Base-by-base conservation (phyloP, 2,113 vertebrate genomes). In the Natator depressus region DNA sequence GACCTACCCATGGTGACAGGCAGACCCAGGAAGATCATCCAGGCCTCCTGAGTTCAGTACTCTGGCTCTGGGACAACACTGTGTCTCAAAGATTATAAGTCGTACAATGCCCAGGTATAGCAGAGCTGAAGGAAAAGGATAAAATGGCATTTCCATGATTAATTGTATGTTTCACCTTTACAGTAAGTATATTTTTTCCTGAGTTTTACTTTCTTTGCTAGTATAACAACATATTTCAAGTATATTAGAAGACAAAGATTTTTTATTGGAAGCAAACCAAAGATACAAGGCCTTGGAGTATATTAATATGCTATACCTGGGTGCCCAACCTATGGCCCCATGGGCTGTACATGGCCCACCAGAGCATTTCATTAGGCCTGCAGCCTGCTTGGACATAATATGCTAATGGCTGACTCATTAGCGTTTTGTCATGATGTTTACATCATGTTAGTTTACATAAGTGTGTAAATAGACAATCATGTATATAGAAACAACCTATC, bases 161-260 rank as follows among this genome's bases (percentile, higher is more conserved):
- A 72, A 72, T 4, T 72, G 65, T 62, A 29, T 38, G 54, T 54
- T 4, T 42, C 46, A 78, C 8, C 38, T 93, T 92, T 1, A 10
- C 89, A 95, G 65, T 54, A 90, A 87, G 12, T 81, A 50, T n/a
- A 22, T 94, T 93, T 95, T 96, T n/a, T 35, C n/a, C 38, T 78
- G 91, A 25, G 75, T 78, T 78, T 22, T 83, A 75, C 87, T 94
- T 89, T 90, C 53, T 93, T 92, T 95, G 51, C 90, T 91, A 20
- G 80, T 95, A 95, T 97, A 95, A 95, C 94, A 11, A 76, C 5
- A 46, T 96, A 96, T 75, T 27, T 85, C 35, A 96, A 96, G 94
- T 46, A 46, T 46, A 46, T 76, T 25, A 89, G 88, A 95, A 95
- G 75, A 79, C 50, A 88, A 95, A 95, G 92, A 94, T 96, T 94